Percentiles rank a stretch among this genome's conserved stretches.
Conservation (phyloP, 1,140 invertebrate genomes). For the Mizuhopecten yessoensis region DNA sequence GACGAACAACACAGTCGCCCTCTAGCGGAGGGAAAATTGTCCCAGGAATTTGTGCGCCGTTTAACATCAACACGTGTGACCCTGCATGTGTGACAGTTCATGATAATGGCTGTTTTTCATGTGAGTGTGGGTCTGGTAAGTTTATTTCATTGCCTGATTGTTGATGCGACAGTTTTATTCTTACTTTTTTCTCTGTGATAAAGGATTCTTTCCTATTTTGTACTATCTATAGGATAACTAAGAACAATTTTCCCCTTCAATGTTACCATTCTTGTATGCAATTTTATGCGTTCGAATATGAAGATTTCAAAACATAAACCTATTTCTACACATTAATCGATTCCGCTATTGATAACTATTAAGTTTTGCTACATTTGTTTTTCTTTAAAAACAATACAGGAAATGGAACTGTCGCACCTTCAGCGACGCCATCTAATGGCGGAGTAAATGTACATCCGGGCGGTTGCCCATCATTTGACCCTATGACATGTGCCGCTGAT, state of each 20-base stretch:
- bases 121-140: neutral
- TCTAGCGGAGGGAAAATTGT: neutral
- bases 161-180: too few relatives aligned
- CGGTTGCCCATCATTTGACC: conserved; percentile 49
- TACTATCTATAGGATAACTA: too few relatives aligned
- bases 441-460: conserved; percentile 38
- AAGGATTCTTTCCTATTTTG: too few relatives aligned
- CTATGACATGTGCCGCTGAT: neutral
- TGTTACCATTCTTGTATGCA: too few relatives aligned
- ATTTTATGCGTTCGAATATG: too few relatives aligned
- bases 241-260: too few relatives aligned
- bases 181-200: too few relatives aligned
- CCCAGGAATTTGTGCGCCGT: neutral
- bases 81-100: neutral
- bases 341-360: too few relatives aligned
- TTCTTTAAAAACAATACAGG: neutral
- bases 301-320: too few relatives aligned
- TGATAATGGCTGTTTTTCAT: neutral
- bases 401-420: neutral
- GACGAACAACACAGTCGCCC: neutral
- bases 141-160: too few relatives aligned
- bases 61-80: neutral
- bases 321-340: too few relatives aligned
- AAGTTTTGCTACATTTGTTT: too few relatives aligned
- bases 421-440: conserved; percentile 21